Evolutionary conservation across 2,113 vertebrate species (phyloP), one percentile per base, ranked within the genome.

Genomic region (Diphyllodes magnificus): DNA sequence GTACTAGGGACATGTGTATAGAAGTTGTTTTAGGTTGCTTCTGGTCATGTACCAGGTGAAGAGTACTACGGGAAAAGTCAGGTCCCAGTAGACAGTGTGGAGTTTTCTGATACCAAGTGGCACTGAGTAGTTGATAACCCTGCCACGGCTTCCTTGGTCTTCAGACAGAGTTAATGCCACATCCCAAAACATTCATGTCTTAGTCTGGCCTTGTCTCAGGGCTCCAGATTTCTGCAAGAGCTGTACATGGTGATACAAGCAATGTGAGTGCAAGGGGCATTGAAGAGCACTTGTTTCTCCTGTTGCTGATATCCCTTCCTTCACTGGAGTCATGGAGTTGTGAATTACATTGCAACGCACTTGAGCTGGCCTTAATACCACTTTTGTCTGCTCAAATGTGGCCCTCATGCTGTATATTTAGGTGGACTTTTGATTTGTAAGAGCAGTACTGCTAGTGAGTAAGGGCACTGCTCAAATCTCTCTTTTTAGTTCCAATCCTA

Each of bases 41-140:
- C 22, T 23, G 0, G 0, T 37, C 47, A 31, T 3, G 24, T 53
- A 13, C 15, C 30, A 17, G 18, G 18, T 35, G 16, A 63, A 84
- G 10, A 42, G 0, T 16, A 2, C 40, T 50, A 13, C 2, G 3
- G 53, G 35, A 64, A 81, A 89, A 91, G 30, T 10, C 23, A 76
- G n/a, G 8, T 82, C 40, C 57, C 4, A 1, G 28, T 14, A 82
- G 16, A 31, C 15, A 70, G 33, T 0, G 0, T 15, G 25, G 53
- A 82, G 18, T 50, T 76, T 71, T 79, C 23, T 42, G 16, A 24
- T 7, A 33, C 6, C 33, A 44, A 19, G 8, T 9, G 19, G 49
- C 27, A 27, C 11, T 53, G 59, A 57, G 18, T 11, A 45, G 39
- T 11, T 25, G 27, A 53, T 15, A 65, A 65, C 3, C 11, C 15